Evolutionary conservation across 2,113 vertebrate species (phyloP), one percentile per base, ranked within the genome.

Genomic region (Phyllostomus discolor): DNA sequence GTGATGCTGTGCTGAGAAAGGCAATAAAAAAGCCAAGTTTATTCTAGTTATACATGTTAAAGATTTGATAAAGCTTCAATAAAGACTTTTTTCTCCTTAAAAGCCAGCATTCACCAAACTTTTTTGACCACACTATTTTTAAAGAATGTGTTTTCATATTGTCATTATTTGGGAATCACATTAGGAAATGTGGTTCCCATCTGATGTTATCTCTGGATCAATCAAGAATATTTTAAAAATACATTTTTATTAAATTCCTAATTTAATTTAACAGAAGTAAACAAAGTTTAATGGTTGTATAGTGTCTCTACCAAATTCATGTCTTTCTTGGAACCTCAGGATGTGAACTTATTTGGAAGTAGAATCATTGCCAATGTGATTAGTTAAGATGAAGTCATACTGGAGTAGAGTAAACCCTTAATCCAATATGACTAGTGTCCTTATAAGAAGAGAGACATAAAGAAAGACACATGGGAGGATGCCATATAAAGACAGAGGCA

Each of bases 131-230:
- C 12, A 28, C 11, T 64, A 48, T 76, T 94, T 93, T 94, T 85
- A 91, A 59, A 96, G 46, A 95, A 72, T 78, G n/a, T 88, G 28
- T 83, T 84, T 83, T 95, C 35, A 80, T 73, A 83, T 38, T 38
- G 50, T 70, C 78, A 86, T 90, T 87, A 95, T 92, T 92, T 95
- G 84, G 73, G 85, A 91, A 33, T 73, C 31, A 69, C 46, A 67
- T 93, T 96, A 46, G 48, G 26, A 89, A 96, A 95, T 95, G 70
- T 72, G 83, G 62, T 67, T 95, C 38, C 54, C 33, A 64, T 17
- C 41, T 97, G 26, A 92, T 8, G 35, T 75, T 82, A 92, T 93
- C 72, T 93, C 72, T 75, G 78, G 83, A 48, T 89, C 91, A 38
- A n/a, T 82, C 41, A 82, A 92, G 9, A 86, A 78, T 46, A 59